phyloP scores from a whole-genome alignment of 2,888 invertebrate species.

The Pristionchus fissidentatus region DNA sequence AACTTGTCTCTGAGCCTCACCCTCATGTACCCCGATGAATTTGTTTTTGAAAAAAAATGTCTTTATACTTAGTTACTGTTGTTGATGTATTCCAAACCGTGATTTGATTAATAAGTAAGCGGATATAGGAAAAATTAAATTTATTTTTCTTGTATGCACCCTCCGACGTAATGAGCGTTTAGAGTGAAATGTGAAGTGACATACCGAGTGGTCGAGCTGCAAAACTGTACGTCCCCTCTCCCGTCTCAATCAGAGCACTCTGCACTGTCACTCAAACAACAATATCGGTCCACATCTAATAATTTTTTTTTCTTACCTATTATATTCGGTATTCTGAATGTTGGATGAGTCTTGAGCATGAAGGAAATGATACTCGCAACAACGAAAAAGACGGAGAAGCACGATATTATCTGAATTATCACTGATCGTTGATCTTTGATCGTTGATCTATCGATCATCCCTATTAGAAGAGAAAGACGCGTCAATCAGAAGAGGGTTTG shows the following conservation, averaged over 20 bases:
- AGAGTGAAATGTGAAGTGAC: too few relatives aligned
- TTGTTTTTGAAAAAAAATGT: too few relatives aligned
- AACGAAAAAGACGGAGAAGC: slow-evolving; percentile 94
- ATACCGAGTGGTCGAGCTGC: background rate
- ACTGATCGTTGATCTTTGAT: slow-evolving; percentile 27
- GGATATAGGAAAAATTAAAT: too few relatives aligned
- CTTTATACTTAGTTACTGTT: too few relatives aligned
- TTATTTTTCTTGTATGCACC: too few relatives aligned
- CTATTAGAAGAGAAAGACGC: background rate
- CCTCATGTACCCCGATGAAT: too few relatives aligned
- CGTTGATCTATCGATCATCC: background rate
- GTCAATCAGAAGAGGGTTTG: slow-evolving; percentile 24
- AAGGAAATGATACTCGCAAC: slow-evolving; percentile 94
- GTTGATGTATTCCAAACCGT: too few relatives aligned
- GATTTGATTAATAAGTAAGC: too few relatives aligned
- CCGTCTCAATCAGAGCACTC: background rate
- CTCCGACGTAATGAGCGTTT: too few relatives aligned
- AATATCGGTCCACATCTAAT: too few relatives aligned
- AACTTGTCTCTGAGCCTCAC: too few relatives aligned
- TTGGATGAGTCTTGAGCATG: slow-evolving; percentile 95
- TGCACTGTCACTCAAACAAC: background rate
- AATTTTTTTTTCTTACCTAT: too few relatives aligned
- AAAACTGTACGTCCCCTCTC: background rate
- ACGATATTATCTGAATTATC: slow-evolving; percentile 88
- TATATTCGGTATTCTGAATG: slow-evolving; percentile 88